Evolutionary conservation across 2,113 vertebrate genomes (phyloP), one percentile per base, ranked within the genome.

Genomic region (Pogonocichla stellata): DNA sequence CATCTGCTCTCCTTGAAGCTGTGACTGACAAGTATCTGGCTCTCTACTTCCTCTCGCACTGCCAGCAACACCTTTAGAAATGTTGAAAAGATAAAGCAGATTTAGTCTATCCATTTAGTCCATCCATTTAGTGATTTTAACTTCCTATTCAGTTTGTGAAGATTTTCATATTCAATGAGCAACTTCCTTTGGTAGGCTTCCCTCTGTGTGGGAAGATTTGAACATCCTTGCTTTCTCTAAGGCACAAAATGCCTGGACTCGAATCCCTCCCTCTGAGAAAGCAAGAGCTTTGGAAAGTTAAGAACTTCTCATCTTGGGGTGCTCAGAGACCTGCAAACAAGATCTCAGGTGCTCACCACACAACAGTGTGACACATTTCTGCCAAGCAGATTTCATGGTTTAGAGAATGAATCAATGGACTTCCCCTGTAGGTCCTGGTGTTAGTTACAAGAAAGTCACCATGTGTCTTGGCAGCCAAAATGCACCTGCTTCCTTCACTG

Each of bases 351-450:
- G 8, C 54, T 74, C 47, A 19, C 16, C 26, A 20, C 40, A 75
- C 25, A 22, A 26, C 5, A 31, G 12, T 2, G 17, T 72, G 84
- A 84, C 58, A 65, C 42, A 38, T 60, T 80, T 80, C 50, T 90
- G 62, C 48, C 82, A 48, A 85, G 51, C 24, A 80, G 38, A 38
- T 93, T 60, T 58, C 5, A 9, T n/a, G 31, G 67, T 75, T 95
- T 72, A 70, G 53, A 70, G 45, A 54, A 94, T 67, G 70, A 95
- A 96, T 95, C 84, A 89, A 80, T 78, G 66, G 28, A 71, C 57
- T 94, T 85, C 71, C 85, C 85, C 84, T 53, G 57, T 20, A 86
- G 71, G n/a, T 93, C 81, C 85, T 34, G 33, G 48, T 54, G 57
- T 34, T 75, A 45, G 29, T 56, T 93, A 1, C 20, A 82, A 91